These are phyloP conservation scores for Myripristis murdjan DNA, from an alignment of 2,797 vertebrate species.

Conservation along the genomic window DNA sequence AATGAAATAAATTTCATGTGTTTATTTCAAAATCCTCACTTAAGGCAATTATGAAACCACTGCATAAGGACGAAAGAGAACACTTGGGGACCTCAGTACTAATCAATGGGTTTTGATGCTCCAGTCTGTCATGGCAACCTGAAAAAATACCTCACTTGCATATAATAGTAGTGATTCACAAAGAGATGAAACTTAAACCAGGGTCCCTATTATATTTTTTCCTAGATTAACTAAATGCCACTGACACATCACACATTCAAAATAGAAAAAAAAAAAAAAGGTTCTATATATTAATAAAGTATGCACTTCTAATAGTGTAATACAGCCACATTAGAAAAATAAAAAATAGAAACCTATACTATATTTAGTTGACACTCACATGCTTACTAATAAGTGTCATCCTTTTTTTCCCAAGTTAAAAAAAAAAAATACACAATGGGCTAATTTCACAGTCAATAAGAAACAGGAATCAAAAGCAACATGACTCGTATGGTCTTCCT, in stretches of 20 bases:
- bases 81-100: slow-evolving; percentile 70
- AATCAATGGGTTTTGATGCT: slow-evolving; percentile 60
- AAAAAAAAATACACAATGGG: slow-evolving; percentile 60
- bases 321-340: slow-evolving; percentile 76
- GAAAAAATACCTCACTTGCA: slow-evolving; percentile 82
- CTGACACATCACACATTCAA: slow-evolving; percentile 76
- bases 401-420: slow-evolving; percentile 66
- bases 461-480: slow-evolving; percentile 64
- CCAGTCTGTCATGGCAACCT: slow-evolving; percentile 74
- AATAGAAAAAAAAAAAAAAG: slow-evolving; percentile 46
- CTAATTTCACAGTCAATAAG: slow-evolving; percentile 77
- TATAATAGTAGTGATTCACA: slow-evolving; percentile 72
- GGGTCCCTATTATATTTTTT: slow-evolving; percentile 52
- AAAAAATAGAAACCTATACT: slow-evolving; percentile 60
- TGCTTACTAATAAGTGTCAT: slow-evolving; percentile 73
- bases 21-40: slow-evolving; percentile 87
- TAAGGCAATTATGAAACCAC: slow-evolving; percentile 89
- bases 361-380: slow-evolving; percentile 72
- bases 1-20: slow-evolving; percentile 71
- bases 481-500: slow-evolving; percentile 25
- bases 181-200: slow-evolving; percentile 60
- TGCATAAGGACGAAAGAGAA: slow-evolving; percentile 84
- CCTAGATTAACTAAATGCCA: slow-evolving; percentile 60
- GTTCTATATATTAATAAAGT: slow-evolving; percentile 69
- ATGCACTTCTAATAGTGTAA: slow-evolving; percentile 72